Evolutionary conservation across 2,113 vertebrate species (phyloP).

Genomic region (Emydura subglobosa): DNA sequence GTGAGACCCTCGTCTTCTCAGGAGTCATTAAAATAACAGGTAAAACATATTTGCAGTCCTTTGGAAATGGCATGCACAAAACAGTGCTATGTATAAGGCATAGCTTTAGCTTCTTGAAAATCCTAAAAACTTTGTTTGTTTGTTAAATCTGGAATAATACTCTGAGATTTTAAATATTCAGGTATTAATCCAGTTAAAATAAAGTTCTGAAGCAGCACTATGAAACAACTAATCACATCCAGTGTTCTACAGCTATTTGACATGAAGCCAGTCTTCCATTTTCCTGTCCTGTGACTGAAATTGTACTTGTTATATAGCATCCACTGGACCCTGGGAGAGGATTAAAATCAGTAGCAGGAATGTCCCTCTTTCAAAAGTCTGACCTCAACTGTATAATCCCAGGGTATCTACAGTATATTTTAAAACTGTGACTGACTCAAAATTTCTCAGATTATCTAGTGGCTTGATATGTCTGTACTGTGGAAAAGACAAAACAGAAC

Average conservation of each 20-base stretch:
- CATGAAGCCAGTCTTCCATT: background rate
- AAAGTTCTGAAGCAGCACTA: background rate
- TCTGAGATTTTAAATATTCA: background rate
- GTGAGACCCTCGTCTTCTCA: background rate
- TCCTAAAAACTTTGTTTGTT: background rate
- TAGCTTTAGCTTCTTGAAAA: background rate
- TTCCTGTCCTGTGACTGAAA: background rate
- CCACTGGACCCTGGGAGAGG: background rate
- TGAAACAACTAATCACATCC: background rate
- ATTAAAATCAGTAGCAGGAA: background rate
- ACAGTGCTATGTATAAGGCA: background rate
- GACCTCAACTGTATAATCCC: background rate
- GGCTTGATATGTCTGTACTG: background rate
- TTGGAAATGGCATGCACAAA: background rate
- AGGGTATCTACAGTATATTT: background rate
- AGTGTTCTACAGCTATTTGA: background rate
- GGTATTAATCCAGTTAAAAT: background rate
- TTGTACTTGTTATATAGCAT: background rate
- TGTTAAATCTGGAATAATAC: background rate
- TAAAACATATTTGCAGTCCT: background rate
- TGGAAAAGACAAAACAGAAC: background rate
- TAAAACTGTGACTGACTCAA: background rate
- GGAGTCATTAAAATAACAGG: background rate
- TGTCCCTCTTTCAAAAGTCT: background rate
- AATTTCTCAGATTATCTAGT: background rate